Percentiles rank a stretch among this genome's conserved stretches.
Evolutionary conservation across 2,113 vertebrate genomes (phyloP).

Genomic region (Rhynchomys soricoides): DNA sequence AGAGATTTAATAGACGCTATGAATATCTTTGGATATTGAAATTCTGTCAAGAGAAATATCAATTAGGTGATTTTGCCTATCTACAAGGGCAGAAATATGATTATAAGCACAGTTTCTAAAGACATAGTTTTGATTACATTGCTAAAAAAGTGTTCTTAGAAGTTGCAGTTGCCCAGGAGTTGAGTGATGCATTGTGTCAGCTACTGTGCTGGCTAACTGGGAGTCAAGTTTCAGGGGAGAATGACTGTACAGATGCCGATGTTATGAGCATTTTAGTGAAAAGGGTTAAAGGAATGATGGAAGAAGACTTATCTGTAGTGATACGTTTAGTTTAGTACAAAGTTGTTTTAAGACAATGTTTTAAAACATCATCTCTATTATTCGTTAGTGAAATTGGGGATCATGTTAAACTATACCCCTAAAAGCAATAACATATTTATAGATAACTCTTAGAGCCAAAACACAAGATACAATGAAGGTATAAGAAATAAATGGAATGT

Average conservation of each 20-base stretch:
- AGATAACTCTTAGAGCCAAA: background rate
- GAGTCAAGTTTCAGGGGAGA: background rate
- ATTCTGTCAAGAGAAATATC: background rate
- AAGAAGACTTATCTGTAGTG: background rate
- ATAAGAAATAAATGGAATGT: background rate
- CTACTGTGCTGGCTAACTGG: background rate
- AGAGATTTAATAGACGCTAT: background rate
- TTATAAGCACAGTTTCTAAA: constrained; percentile 28
- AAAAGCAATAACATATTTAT: background rate
- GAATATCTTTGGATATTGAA: background rate
- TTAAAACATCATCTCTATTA: background rate
- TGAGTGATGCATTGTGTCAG: background rate
- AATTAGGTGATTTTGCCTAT: background rate
- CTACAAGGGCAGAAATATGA: background rate
- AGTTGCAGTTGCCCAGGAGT: background rate
- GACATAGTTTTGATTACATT: background rate
- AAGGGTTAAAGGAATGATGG: background rate
- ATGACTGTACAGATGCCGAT: background rate
- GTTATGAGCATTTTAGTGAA: background rate
- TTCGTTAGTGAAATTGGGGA: background rate
- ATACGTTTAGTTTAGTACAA: background rate
- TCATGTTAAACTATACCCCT: background rate
- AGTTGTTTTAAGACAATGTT: background rate
- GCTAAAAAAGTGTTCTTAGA: background rate
- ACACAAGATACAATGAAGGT: background rate